phyloP scores from a whole-genome alignment of 2,797 vertebrate species.

The Phaenicophaeus curvirostris region DNA sequence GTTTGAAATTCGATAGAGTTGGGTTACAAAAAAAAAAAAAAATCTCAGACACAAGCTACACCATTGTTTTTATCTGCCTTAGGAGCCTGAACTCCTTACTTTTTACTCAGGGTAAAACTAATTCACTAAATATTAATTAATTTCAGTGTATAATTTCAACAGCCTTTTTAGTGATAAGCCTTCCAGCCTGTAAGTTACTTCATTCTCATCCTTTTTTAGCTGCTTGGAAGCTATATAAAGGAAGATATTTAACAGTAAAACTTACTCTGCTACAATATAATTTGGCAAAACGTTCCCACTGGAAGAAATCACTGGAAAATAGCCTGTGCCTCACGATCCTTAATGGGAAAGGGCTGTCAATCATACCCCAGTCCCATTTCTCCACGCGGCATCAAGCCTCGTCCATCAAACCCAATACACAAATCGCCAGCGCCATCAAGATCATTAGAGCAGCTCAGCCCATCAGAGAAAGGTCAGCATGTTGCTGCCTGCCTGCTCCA shows the following conservation, averaged over 20 bases:
- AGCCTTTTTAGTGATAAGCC: slow-evolving; percentile 61
- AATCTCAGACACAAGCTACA: background rate
- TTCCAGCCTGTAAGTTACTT: slow-evolving; percentile 37
- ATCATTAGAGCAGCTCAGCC: slow-evolving; percentile 72
- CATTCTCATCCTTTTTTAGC: slow-evolving; percentile 29
- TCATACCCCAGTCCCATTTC: slow-evolving; percentile 10
- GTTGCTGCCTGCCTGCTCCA: slow-evolving; percentile 19
- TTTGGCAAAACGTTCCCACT: background rate
- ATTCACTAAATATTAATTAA: slow-evolving; percentile 70
- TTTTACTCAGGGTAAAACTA: slow-evolving; percentile 61
- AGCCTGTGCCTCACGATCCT: slow-evolving; percentile 4
- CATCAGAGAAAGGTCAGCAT: slow-evolving; percentile 70
- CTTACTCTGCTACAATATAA: slow-evolving; percentile 36
- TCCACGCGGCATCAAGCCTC: slow-evolving; percentile 33
- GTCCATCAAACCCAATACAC: slow-evolving; percentile 69
- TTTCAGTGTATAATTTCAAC: slow-evolving; percentile 43
- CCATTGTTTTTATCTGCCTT: slow-evolving; percentile 44
- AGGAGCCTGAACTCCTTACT: slow-evolving; percentile 53
- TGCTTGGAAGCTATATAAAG: slow-evolving; percentile 36
- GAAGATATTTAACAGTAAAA: slow-evolving; percentile 22
- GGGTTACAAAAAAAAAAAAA: background rate
- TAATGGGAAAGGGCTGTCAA: slow-evolving; percentile 49
- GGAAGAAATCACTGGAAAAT: slow-evolving; percentile 36
- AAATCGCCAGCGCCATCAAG: slow-evolving; percentile 75
- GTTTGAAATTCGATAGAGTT: slow-evolving; percentile 38